Evolutionary conservation across 2,113 vertebrate species (phyloP), one percentile per base, ranked within the genome.

Genomic region (Pteropus alecto): DNA sequence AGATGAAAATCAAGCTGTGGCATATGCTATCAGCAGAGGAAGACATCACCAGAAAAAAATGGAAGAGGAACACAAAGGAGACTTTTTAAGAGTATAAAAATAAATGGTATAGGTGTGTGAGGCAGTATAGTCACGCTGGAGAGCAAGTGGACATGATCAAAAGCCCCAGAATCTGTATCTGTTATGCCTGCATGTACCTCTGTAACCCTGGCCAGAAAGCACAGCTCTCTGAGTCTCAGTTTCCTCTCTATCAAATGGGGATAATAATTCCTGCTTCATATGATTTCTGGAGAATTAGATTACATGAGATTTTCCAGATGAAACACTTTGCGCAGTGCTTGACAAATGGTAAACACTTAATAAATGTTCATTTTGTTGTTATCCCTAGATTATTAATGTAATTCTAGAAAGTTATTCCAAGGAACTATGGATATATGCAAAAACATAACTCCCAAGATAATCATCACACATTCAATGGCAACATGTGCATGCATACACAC

Each of bases 21-120:
- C 95, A 79, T n/a, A 92, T 73, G 93, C 92, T 13, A 22, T 46
- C 11, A 26, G 81, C 77, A 51, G 85, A 77, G 93, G 84, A 94
- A 93, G 88, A 58, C 38, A 91, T 24, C 21, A 51, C 28, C 56
- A 73, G 51, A 30, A 14, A 43, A 68, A 82, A 90, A 63, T 0
- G 28, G 46, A 84, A 84, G 56, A 82, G 38, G 90, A 84, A 33
- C 68, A 88, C 30, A 33, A 38, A 60, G 67, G 3, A 18, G 46
- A 24, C 68, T 67, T 83, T 33, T 48, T 3, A 68, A 48, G 51
- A 81, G 30, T 21, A 38, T 35, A 60, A 74, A 88, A 74, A 46
- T 83, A 76, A 74, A 51, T 19, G 68, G 30, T 2, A 22, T 9
- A 35, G 38, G 14, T 14, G 15, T 48, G n/a, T 41, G 11, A 71